These are phyloP conservation scores for Drosophila paulistorum DNA, from an alignment of 1,140 invertebrate species.

Conservation along the genomic window DNA sequence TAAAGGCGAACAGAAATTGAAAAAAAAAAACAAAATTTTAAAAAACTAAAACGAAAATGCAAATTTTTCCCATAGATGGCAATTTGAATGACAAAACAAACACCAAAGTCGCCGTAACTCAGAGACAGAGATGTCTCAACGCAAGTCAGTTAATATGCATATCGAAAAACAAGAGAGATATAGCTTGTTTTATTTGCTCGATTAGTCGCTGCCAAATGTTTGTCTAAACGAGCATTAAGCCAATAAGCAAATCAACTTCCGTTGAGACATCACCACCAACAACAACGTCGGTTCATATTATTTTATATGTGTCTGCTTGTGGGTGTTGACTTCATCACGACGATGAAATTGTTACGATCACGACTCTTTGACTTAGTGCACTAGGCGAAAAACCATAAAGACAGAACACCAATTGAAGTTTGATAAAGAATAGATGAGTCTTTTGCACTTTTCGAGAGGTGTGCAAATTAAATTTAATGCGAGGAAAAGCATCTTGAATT, in stretches of 20 bases:
- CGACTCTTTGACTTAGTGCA: background rate
- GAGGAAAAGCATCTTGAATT: too few relatives aligned
- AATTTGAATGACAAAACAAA: slow-evolving; percentile 69
- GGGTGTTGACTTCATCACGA: slow-evolving; percentile 26
- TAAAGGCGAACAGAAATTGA: slow-evolving; percentile 41
- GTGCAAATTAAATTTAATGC: too few relatives aligned
- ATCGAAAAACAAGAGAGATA: slow-evolving; percentile 45
- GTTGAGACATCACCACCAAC: slow-evolving; percentile 34
- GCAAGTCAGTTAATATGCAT: slow-evolving; percentile 36
- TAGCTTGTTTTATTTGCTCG: slow-evolving; percentile 60
- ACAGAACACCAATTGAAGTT: background rate
- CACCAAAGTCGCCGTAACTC: slow-evolving; percentile 38
- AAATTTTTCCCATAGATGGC: slow-evolving; percentile 48
- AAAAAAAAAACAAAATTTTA: slow-evolving; percentile 1
- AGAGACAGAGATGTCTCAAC: background rate
- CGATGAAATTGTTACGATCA: slow-evolving; percentile 8
- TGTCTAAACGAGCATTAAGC: slow-evolving; percentile 58
- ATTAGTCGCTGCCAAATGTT: slow-evolving; percentile 58
- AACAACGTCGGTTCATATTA: background rate
- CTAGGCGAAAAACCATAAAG: background rate
- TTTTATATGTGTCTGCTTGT: slow-evolving; percentile 3
- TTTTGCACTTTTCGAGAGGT: background rate
- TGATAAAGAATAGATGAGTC: background rate
- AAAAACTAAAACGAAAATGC: slow-evolving; percentile 42
- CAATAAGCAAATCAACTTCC: slow-evolving; percentile 56